Conservation (phyloP, 2,113 vertebrate genomes). For the Asarcornis scutulata region DNA sequence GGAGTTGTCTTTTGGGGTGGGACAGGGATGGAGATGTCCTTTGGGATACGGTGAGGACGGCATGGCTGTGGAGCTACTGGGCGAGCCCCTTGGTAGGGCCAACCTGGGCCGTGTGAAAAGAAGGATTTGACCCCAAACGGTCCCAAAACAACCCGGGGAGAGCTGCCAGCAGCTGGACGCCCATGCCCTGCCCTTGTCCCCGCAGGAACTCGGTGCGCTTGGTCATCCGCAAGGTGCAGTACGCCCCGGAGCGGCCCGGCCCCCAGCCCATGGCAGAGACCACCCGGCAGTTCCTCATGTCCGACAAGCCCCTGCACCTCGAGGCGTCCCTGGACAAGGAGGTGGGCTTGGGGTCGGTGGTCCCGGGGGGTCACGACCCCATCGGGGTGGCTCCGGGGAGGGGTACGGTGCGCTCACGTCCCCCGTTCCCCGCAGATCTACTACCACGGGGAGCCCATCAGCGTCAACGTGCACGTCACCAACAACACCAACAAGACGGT, state of each 20-base stretch:
- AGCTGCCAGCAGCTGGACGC: neutral
- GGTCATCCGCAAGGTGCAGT: conserved; percentile 95
- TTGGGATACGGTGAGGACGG: neutral
- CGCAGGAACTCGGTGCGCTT: conserved; percentile 92
- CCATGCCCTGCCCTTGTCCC: rapidly evolving
- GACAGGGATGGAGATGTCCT: too few species aligned
- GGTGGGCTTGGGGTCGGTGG: conserved; percentile 16
- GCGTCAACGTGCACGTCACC: conserved; percentile 95
- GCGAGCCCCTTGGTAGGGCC: neutral
- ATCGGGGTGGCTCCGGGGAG: neutral
- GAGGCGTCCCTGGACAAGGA: conserved; percentile 95
- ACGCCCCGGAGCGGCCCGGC: conserved; percentile 89
- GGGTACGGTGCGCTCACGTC: neutral
- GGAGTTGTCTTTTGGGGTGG: too few species aligned
- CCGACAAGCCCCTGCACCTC: conserved; percentile 92
- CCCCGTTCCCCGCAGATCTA: conserved; percentile 83
- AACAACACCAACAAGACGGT: conserved; percentile 99
- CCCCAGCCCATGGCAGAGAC: conserved; percentile 94
- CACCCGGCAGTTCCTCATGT: conserved; percentile 96
- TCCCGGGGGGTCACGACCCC: neutral
- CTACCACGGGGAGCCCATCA: conserved; percentile 96
- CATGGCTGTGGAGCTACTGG: rapidly evolving
- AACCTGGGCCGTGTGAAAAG: neutral
- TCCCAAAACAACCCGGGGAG: neutral
- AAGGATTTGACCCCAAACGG: neutral